These are phyloP conservation scores for Pica pica DNA, from an alignment of 2,113 vertebrate genomes.

Conservation along the genomic window DNA sequence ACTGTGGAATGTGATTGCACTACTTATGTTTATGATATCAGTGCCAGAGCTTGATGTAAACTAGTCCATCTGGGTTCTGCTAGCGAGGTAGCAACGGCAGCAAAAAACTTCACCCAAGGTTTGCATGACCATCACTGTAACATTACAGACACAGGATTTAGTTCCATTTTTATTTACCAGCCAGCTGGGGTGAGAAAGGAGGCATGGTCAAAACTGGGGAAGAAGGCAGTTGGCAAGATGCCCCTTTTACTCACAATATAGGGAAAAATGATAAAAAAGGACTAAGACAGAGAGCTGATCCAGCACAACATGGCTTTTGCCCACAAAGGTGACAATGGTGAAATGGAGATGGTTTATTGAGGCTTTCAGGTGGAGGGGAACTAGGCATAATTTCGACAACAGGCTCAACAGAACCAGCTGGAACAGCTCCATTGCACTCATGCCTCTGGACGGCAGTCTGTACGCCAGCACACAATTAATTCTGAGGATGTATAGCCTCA, in stretches of 20 bases:
- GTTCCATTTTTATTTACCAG: neutral
- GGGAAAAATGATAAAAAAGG: neutral
- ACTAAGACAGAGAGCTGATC: neutral
- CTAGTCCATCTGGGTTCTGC: neutral
- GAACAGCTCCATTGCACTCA: neutral
- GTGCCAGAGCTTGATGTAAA: neutral
- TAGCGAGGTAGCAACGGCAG: neutral
- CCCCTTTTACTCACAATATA: neutral
- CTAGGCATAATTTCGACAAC: neutral
- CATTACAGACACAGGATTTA: neutral
- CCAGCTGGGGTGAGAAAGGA: neutral
- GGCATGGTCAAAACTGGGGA: neutral
- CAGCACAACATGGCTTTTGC: neutral
- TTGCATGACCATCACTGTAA: neutral
- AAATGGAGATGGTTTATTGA: neutral
- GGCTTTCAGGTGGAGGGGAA: neutral
- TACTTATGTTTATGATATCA: conserved; percentile 1
- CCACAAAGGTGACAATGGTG: neutral
- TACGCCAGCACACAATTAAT: neutral
- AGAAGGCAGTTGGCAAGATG: neutral
- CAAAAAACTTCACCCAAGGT: neutral
- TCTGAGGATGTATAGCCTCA: neutral
- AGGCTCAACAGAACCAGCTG: neutral
- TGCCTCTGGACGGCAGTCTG: neutral
- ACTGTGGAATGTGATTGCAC: conserved; percentile 3